Evolutionary conservation across 2,888 invertebrate genomes (phyloP).

Genomic region (Nemapogon koenigi): DNA sequence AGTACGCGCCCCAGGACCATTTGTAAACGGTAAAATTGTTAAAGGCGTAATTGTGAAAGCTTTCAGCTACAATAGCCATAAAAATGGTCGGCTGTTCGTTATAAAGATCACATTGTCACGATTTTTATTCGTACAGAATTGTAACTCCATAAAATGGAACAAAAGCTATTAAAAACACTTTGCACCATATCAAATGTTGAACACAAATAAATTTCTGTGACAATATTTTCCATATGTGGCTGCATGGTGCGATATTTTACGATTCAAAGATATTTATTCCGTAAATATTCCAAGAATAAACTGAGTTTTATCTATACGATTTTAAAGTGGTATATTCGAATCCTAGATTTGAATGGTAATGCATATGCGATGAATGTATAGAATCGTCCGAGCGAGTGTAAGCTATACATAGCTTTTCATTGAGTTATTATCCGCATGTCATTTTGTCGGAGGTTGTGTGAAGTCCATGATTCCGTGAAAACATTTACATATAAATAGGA

Average conservation of each 20-base stretch:
- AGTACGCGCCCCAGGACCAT: slow-evolving; percentile 44
- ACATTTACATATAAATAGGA: slow-evolving; percentile 20
- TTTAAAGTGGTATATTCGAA: neutral
- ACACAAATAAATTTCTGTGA: slow-evolving; percentile 2
- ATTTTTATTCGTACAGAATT: slow-evolving; percentile 1
- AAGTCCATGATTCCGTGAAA: slow-evolving; percentile 16
- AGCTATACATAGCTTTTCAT: slow-evolving; percentile 1
- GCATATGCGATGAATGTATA: neutral
- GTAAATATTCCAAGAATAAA: too few relatives aligned
- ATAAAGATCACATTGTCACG: slow-evolving; percentile 18
- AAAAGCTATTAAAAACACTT: neutral
- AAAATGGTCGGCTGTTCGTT: slow-evolving; percentile 32
- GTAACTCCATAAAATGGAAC: neutral
- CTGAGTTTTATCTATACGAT: too few relatives aligned
- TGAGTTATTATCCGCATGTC: neutral
- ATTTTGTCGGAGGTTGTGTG: slow-evolving; percentile 7
- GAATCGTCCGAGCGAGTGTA: neutral
- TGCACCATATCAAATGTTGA: neutral
- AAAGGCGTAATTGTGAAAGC: slow-evolving; percentile 28
- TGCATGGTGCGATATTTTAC: too few relatives aligned
- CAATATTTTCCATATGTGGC: slow-evolving; percentile 1
- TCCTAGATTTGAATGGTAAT: too few relatives aligned
- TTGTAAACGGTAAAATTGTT: slow-evolving; percentile 38
- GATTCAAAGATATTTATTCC: too few relatives aligned
- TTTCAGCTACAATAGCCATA: slow-evolving; percentile 32